Base-by-base conservation (phyloP, 2,113 vertebrate species). In the Zapus hudsonius region DNA sequence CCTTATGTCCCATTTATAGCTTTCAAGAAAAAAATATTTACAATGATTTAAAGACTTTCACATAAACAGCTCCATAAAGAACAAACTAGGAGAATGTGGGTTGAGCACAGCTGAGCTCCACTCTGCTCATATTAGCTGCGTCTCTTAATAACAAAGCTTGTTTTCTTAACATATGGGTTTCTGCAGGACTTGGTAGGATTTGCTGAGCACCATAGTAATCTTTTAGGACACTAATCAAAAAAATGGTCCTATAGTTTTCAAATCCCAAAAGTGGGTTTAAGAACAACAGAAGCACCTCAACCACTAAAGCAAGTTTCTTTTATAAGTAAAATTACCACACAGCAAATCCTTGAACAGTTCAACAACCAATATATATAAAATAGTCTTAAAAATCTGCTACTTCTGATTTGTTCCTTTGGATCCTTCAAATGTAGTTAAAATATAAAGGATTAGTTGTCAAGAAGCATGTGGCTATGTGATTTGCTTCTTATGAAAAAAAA, bases 1-100 rank as follows among this genome's bases (percentile, higher is more conserved):
- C 19, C 94, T 96, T 93, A 91, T 96, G 97, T 96, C 80, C 91
- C 88, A 90, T 27, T 90, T 94, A 94, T 94, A 95, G 92, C 86
- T 90, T 89, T 93, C 83, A 95, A 96, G 89, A 76, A 92, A 93
- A 40, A 27, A 94, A 42, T 95, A 87, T 90, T 91, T 96, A 98
- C 73, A 97, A 63, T 64, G 47, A 96, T 95, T 94, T 96, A 96
- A 92, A 95, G 70, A 85, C 89, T 94, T 90, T 66, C 90, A 63
- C 72, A 96, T 90, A 97, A 96, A 96, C 5, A 96, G 90, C 93
- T 94, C 95, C 79, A 84, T 84, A 64, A 74, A 85, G 87, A 96
- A 93, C 15, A 64, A 95, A 81, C 44, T 47, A 33, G 23, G 90
- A 96, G 13, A 38, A 59, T 95, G 44, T 44, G 17, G 55, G 40